These are phyloP conservation scores for Leptogaster cylindrica DNA, from an alignment of 2,888 invertebrate genomes.

Conservation along the genomic window DNA sequence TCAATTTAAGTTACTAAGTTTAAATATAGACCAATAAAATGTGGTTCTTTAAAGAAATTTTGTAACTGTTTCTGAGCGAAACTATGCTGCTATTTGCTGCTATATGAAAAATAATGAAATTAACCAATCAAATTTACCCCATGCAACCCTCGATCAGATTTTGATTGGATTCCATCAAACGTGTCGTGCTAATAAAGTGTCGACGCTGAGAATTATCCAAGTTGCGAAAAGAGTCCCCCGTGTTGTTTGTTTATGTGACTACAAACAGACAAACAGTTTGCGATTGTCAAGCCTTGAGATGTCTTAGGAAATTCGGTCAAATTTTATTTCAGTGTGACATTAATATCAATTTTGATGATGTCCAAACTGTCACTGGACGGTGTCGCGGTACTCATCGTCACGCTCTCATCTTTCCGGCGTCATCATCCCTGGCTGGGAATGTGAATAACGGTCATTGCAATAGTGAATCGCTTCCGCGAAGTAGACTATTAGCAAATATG, in stretches of 20 bases:
- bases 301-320: slow-evolving; percentile 7
- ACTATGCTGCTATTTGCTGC: too few relatives aligned
- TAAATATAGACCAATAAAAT: too few relatives aligned
- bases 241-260: neutral
- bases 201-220: too few relatives aligned
- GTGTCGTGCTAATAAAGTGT: too few relatives aligned
- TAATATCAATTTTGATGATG: neutral
- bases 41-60: too few relatives aligned
- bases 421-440: neutral
- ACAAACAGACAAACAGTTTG: neutral
- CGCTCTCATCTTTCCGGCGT: neutral
- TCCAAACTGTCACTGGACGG: too few relatives aligned
- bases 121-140: too few relatives aligned
- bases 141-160: too few relatives aligned
- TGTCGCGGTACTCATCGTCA: neutral
- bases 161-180: too few relatives aligned
- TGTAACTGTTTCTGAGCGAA: too few relatives aligned
- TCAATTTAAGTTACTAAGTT: too few relatives aligned
- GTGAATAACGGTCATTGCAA: slow-evolving; percentile 8
- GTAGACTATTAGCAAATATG: neutral
- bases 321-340: neutral
- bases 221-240: neutral
- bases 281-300: slow-evolving; percentile 4
- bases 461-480: neutral
- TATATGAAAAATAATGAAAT: too few relatives aligned